Conservation (phyloP, 2,113 vertebrate genomes). For the Ginglymostoma cirratum region DNA sequence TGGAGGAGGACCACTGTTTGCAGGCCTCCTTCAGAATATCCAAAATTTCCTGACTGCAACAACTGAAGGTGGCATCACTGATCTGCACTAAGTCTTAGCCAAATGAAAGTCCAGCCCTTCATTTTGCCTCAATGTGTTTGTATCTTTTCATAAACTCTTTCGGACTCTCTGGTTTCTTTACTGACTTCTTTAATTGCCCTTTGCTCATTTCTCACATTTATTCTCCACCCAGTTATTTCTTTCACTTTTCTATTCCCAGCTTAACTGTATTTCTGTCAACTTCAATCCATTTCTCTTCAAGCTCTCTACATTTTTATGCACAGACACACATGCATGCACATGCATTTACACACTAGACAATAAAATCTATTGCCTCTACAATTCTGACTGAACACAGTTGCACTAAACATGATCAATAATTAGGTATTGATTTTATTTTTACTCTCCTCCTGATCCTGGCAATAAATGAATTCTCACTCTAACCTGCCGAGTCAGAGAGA, state of each 20-base stretch:
- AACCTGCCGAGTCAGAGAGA: background rate
- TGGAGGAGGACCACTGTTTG: background rate
- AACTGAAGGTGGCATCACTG: background rate
- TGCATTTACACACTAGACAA: background rate
- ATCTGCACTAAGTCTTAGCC: background rate
- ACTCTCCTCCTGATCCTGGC: slow-evolving; percentile 98
- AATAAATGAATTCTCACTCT: slow-evolving; percentile 42
- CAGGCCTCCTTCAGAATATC: background rate
- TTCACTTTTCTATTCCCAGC: too few species aligned
- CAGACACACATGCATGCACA: background rate
- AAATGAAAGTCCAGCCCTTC: background rate
- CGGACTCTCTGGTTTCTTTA: background rate
- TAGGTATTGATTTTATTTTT: slow-evolving; percentile 99
- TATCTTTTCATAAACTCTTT: background rate
- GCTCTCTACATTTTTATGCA: background rate
- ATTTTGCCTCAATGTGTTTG: background rate
- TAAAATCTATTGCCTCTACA: background rate
- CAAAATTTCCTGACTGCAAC: background rate
- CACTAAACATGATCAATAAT: slow-evolving; percentile 96
- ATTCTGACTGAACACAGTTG: slow-evolving; percentile 65
- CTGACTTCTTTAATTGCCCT: background rate
- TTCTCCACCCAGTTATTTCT: background rate
- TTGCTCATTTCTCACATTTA: background rate
- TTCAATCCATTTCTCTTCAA: background rate
- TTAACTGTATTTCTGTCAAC: background rate